phyloP scores from a whole-genome alignment of 2,113 vertebrate species.

The Muntiacus reevesi region DNA sequence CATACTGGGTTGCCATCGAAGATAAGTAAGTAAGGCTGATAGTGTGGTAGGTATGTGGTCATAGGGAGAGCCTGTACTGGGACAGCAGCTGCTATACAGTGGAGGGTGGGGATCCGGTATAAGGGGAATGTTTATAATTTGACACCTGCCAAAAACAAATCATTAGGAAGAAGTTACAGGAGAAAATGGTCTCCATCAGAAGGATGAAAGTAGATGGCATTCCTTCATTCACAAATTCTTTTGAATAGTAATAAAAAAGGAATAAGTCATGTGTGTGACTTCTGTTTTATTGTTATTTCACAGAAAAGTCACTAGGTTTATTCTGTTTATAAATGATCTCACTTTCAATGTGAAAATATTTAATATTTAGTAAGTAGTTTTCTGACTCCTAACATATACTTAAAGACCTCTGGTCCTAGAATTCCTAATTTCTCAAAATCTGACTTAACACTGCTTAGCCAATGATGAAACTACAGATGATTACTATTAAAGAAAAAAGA shows the following conservation, averaged over 20 bases:
- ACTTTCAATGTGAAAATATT: conserved; percentile 38
- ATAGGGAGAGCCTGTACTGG: not conserved
- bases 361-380: not conserved
- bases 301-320: not conserved
- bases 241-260: not conserved
- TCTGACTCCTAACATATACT: not conserved
- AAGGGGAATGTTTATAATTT: not conserved
- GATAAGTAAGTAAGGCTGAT: not conserved
- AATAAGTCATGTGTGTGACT: not conserved
- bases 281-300: conserved; percentile 33
- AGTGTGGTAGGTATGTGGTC: not conserved
- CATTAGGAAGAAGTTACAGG: conserved; percentile 1
- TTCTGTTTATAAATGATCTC: not conserved
- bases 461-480: not conserved
- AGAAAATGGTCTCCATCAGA: not conserved
- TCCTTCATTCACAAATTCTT: not conserved
- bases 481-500: not conserved
- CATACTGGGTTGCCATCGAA: not conserved
- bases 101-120: not conserved
- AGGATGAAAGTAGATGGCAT: not conserved
- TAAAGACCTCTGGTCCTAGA: conserved; percentile 9
- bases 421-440: conserved; percentile 22
- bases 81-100: not conserved
- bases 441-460: not conserved
- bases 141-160: not conserved